A percentile compares a stretch with the other conserved stretches of the same genome.
phyloP scores from a whole-genome alignment of 1,140 invertebrate species.

The Alviniconcha marisindica region DNA sequence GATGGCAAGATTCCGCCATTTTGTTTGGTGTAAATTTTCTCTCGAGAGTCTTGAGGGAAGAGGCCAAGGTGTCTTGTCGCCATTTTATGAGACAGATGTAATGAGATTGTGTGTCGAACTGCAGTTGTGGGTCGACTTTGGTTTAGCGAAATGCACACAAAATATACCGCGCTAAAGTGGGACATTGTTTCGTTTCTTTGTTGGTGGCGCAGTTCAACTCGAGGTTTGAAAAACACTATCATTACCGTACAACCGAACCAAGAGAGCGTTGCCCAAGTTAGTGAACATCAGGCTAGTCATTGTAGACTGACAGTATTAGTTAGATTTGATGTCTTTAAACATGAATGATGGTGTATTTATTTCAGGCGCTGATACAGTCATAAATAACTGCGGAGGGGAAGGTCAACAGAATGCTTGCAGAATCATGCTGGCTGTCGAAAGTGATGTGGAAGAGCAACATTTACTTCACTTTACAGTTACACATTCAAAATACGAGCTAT shows the following conservation, averaged over 20 bases:
- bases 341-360: background rate
- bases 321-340: no score
- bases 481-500: background rate
- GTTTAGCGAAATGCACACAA: background rate
- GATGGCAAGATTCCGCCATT: slow-evolving; percentile 14
- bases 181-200: background rate
- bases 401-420: no score
- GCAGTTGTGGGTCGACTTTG: no score
- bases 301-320: no score
- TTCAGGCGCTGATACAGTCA: background rate
- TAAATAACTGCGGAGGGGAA: background rate
- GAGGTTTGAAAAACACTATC: no score
- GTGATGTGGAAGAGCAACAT: background rate
- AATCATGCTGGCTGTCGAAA: background rate
- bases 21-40: background rate
- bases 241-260: no score
- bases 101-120: no score
- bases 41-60: background rate
- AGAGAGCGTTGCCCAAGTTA: no score
- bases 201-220: no score
- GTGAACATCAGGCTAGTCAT: no score
- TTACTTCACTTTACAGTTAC: background rate
- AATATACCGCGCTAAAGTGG: background rate
- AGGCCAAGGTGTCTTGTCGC: background rate
- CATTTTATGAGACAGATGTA: background rate